Percentiles rank a stretch among this genome's conserved stretches.
These are phyloP conservation scores for Peromyscus attwateri DNA, from an alignment of 2,797 vertebrate genomes.

Conservation along the genomic window DNA sequence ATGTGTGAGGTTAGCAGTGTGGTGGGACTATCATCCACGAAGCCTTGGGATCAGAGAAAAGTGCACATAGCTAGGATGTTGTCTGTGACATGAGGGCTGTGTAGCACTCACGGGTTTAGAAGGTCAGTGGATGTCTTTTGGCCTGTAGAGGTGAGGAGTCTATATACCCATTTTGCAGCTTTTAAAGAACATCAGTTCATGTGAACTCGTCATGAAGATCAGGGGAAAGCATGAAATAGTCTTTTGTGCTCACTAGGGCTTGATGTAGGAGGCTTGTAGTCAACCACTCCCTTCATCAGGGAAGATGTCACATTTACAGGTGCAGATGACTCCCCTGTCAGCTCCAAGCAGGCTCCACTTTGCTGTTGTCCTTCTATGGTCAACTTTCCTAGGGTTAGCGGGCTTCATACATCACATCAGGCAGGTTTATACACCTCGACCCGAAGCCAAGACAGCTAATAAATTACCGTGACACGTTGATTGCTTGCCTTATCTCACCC, in stretches of 20 bases:
- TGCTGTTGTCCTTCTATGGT: not conserved
- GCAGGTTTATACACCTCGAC: slow-evolving; percentile 65
- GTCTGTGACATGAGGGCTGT: not conserved
- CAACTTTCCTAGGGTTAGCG: slow-evolving; percentile 26
- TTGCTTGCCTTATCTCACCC: slow-evolving; percentile 69
- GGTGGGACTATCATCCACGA: not conserved
- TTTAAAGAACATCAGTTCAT: not conserved
- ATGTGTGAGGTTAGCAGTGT: not conserved
- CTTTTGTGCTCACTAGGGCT: not conserved
- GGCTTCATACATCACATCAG: slow-evolving; percentile 66
- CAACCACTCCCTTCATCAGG: not conserved
- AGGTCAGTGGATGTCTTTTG: not conserved
- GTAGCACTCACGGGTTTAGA: not conserved
- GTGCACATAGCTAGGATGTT: not conserved
- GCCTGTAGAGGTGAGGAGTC: not conserved
- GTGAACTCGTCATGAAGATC: not conserved
- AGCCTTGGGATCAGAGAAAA: not conserved
- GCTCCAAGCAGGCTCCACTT: not conserved
- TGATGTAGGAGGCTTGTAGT: not conserved
- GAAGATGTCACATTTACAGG: not conserved
- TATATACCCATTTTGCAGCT: not conserved
- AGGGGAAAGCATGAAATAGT: not conserved
- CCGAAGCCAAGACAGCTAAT: slow-evolving; percentile 61
- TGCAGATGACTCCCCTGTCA: not conserved
- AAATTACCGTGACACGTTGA: slow-evolving; percentile 74